These are phyloP conservation scores for Triplophysa dalaica DNA, from an alignment of 2,113 vertebrate genomes.

Conservation along the genomic window DNA sequence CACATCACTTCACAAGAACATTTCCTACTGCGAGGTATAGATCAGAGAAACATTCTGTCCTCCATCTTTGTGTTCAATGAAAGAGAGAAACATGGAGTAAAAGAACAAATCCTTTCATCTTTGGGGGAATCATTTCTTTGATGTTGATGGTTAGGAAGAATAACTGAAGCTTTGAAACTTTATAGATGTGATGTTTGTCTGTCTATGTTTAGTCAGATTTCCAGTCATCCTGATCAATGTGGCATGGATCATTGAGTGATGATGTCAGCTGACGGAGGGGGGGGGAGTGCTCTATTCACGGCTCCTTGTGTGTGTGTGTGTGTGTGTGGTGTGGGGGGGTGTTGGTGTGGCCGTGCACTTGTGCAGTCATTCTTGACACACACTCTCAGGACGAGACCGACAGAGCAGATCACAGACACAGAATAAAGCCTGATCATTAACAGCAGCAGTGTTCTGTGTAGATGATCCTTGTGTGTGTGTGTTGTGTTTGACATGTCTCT, in stretches of 20 bases:
- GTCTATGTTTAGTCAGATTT: conserved; percentile 65
- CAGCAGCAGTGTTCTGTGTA: neutral
- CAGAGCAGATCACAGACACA: neutral
- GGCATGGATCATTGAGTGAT: conserved; percentile 76
- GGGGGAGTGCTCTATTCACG: conserved; percentile 74
- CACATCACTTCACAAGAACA: too few relatives aligned
- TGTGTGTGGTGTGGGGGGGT: conserved; percentile 61
- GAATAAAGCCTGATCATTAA: too few relatives aligned
- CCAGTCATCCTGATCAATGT: conserved; percentile 77
- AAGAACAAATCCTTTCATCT: too few relatives aligned
- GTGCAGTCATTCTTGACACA: conserved; percentile 19
- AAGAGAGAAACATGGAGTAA: too few relatives aligned
- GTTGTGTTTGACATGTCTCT: conserved; percentile 62
- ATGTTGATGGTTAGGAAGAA: neutral
- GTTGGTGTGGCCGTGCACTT: conserved; percentile 61
- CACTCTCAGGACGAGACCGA: conserved; percentile 11
- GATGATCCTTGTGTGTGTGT: conserved; percentile 1
- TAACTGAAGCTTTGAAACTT: neutral
- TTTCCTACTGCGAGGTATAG: neutral
- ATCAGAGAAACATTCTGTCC: too few relatives aligned
- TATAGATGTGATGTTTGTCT: conserved; percentile 47
- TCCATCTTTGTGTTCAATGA: too few relatives aligned
- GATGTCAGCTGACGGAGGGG: conserved; percentile 75
- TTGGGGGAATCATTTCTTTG: too few relatives aligned
- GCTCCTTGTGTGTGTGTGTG: conserved; percentile 76